Evolutionary conservation across 53 echinoderm and acorn worm species (phyloP).

Genomic region (Apostichopus leukothele): DNA sequence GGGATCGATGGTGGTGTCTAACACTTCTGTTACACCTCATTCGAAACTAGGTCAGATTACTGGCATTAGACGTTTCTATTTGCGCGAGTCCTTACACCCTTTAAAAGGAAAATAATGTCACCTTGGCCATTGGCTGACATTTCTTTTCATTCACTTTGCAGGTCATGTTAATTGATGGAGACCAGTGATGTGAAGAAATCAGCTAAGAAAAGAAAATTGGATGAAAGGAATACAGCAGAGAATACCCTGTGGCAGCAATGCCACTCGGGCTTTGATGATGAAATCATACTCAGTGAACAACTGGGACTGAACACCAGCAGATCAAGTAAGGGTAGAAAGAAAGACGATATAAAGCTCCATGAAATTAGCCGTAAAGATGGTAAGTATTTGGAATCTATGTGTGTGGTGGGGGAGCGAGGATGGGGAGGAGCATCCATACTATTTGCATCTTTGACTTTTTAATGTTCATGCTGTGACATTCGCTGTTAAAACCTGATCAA

Average conservation of each 20-base stretch:
- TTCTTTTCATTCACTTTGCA: background rate
- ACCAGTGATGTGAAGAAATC: background rate
- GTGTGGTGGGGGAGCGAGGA: too few species aligned
- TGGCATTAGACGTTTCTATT: too few species aligned
- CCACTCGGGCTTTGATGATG: constrained; percentile 26
- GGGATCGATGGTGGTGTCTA: too few species aligned
- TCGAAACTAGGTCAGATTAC: too few species aligned
- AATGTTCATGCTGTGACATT: too few species aligned
- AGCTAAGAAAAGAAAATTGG: background rate
- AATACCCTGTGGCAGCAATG: background rate
- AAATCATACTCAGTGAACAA: constrained; percentile 8
- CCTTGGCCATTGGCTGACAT: background rate
- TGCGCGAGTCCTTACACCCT: too few species aligned
- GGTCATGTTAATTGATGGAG: background rate
- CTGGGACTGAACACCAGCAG: background rate
- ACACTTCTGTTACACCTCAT: too few species aligned
- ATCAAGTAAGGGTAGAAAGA: background rate
- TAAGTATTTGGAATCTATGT: background rate
- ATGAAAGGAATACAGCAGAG: background rate
- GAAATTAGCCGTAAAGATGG: background rate
- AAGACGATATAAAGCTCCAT: background rate
- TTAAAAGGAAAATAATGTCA: too few species aligned
- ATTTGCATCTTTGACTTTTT: too few species aligned
- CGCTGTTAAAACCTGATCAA: too few species aligned
- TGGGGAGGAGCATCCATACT: too few species aligned